Evolutionary conservation across 2,888 invertebrate species (phyloP).

Genomic region (Abrostola tripartita): DNA sequence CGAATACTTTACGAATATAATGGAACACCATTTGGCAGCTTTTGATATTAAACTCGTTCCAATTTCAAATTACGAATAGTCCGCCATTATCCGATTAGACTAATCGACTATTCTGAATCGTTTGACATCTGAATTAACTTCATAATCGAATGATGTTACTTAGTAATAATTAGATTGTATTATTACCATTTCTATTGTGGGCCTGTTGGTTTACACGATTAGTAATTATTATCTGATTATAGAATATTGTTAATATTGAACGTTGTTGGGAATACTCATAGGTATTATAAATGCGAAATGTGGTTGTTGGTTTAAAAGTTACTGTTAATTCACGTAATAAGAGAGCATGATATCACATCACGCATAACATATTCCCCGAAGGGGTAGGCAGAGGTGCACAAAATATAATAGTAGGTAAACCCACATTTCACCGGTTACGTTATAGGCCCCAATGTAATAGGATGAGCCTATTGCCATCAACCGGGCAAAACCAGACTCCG

Average conservation of each 20-base stretch:
- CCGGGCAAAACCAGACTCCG: too few species aligned
- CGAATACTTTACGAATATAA: conserved; percentile 51
- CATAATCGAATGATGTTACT: conserved; percentile 47
- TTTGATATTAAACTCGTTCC: conserved; percentile 59
- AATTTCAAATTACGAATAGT: conserved; percentile 69
- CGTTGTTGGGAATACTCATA: background rate
- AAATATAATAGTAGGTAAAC: too few species aligned
- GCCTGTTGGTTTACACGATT: conserved; percentile 15
- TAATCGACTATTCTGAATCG: conserved; percentile 52
- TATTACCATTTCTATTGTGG: conserved; percentile 10
- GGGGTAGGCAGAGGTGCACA: too few species aligned
- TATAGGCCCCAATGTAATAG: too few species aligned
- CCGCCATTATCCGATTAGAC: conserved; percentile 56
- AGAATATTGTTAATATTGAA: background rate
- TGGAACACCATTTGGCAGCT: conserved; percentile 54
- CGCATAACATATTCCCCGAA: too few species aligned
- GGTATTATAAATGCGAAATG: too few species aligned
- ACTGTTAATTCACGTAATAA: too few species aligned
- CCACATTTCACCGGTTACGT: too few species aligned
- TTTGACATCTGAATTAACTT: conserved; percentile 54
- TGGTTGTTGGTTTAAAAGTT: too few species aligned
- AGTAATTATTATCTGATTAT: conserved; percentile 25
- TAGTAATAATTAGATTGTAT: conserved; percentile 39
- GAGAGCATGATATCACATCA: too few species aligned
- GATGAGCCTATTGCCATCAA: too few species aligned